Evolutionary conservation across 2,113 vertebrate genomes (phyloP).

Genomic region (Limanda limanda): DNA sequence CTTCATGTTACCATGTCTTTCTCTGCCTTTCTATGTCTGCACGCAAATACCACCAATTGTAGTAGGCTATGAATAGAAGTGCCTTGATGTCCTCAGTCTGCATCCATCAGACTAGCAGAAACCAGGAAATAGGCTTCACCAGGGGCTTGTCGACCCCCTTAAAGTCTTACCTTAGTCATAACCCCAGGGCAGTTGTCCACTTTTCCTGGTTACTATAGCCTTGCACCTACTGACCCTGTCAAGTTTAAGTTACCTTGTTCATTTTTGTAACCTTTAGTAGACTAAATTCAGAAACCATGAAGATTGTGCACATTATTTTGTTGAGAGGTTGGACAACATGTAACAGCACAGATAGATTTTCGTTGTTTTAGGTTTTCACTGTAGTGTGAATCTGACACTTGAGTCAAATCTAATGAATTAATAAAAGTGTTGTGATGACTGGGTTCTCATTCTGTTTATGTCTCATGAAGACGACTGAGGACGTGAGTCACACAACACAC

Average conservation of each 20-base stretch:
- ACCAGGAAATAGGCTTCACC: background rate
- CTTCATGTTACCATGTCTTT: background rate
- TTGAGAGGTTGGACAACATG: no score
- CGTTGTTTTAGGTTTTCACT: no score
- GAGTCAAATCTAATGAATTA: conserved; percentile 10
- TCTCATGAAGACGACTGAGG: background rate
- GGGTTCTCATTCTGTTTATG: background rate
- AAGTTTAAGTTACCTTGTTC: background rate
- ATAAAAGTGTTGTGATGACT: conserved; percentile 5
- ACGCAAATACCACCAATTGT: background rate
- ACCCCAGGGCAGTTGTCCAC: no score
- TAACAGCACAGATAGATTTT: no score
- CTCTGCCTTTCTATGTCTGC: background rate
- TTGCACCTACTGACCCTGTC: background rate
- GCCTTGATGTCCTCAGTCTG: background rate
- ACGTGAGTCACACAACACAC: background rate
- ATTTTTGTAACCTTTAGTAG: background rate
- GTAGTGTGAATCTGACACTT: conserved; percentile 1
- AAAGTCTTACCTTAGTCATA: background rate
- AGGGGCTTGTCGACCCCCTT: background rate
- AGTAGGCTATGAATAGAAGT: background rate
- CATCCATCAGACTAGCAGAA: background rate
- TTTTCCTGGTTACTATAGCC: no score
- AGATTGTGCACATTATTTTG: no score
- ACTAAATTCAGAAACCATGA: background rate